Percentiles rank a stretch among this genome's conserved stretches.
phyloP scores from a whole-genome alignment of 2,888 invertebrate species.

The Meta bourneti region DNA sequence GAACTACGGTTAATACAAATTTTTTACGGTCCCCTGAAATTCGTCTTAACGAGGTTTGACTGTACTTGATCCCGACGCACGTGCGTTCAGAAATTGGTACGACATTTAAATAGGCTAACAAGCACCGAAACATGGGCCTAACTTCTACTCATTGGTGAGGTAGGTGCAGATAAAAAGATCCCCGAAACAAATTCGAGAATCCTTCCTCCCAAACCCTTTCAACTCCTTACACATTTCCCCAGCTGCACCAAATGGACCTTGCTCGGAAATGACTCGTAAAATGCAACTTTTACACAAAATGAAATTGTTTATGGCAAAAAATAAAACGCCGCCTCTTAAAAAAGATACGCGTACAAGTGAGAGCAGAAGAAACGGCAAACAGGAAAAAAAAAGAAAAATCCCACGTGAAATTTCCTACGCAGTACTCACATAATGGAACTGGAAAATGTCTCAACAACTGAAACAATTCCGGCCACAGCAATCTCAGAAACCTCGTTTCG shows the following conservation, averaged over 20 bases:
- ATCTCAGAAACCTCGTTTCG: slow-evolving; percentile 34
- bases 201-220: not conserved
- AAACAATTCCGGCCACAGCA: slow-evolving; percentile 32
- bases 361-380: not conserved
- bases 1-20: not conserved
- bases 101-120: not conserved
- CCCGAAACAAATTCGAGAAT: not conserved
- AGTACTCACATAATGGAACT: slow-evolving; percentile 45
- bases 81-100: not conserved
- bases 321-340: not conserved
- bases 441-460: slow-evolving; percentile 40
- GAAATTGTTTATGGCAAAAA: not conserved
- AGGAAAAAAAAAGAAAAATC: not conserved
- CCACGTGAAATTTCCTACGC: slow-evolving; percentile 2
- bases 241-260: not conserved
- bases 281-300: slow-evolving; percentile 31
- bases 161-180: not conserved
- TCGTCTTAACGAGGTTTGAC: no score
- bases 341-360: not conserved
- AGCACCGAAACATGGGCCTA: not conserved
- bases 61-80: not conserved
- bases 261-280: slow-evolving; percentile 3
- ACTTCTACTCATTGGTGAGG: not conserved
- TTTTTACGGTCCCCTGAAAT: not conserved
- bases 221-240: not conserved